Base-by-base conservation (phyloP, 2,797 vertebrate genomes). In the Tapera naevia region DNA sequence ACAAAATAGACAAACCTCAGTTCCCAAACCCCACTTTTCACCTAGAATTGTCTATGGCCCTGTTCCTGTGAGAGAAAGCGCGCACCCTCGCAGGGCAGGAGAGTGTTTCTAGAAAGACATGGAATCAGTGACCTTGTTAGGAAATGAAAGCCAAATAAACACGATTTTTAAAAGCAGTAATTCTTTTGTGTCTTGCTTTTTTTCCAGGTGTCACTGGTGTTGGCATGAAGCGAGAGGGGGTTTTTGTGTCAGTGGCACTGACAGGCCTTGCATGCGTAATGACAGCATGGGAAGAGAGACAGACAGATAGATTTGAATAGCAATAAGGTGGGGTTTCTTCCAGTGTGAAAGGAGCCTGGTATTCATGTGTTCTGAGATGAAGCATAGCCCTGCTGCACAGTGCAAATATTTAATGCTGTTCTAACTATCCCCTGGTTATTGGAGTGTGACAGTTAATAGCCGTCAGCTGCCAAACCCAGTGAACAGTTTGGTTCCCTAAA, bases 371-470 rank as follows among this genome's bases (percentile, higher is more conserved):
- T 81, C 86, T 54, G 80, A 96, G 91, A 93, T 94, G 95, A 97
- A 94, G 94, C 88, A 94, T 51, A 86, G 94, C 94, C 80, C 85
- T 90, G 83, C 84, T 92, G 82, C 94, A 95, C 88, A 91, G 76
- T 88, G 93, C 96, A 96, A 96, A 96, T 97, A 96, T 96, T 97
- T 97, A 96, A 97, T 91, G 88, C 94, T 93, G 71, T 94, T 94
- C 93, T 95, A 96, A 96, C 93, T 96, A 96, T 92, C 94, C 91
- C 91, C 85, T 91, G 91, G 88, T 96, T 96, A 92, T 94, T 95
- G 94, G 91, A 97, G 93, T 97, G 94, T 97, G 96, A 97, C 92
- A 87, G 94, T 93, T 97, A 96, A 97, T 97, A 97, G 95, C 93
- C 32, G 2, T 96, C 94, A 92, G 94, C 93, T 96, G 96, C 97